Base-by-base conservation (phyloP, 2,113 vertebrate species). In the Egretta garzetta region DNA sequence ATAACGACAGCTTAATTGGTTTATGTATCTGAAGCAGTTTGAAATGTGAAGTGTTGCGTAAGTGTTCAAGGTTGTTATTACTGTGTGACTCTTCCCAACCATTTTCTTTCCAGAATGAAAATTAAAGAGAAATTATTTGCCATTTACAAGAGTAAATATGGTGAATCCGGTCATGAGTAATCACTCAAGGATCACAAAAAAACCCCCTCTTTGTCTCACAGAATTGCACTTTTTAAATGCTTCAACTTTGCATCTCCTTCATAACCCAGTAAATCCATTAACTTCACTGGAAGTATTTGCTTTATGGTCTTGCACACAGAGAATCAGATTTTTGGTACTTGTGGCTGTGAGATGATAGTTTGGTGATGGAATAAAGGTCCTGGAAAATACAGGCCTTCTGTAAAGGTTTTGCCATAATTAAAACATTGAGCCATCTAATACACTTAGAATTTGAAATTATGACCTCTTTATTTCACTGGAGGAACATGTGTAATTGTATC, bases 1-100 rank as follows among this genome's bases (percentile, higher is more conserved):
- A 93, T 93, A 85, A 80, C 3, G 93, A 96, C 93, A 97, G 67
- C 81, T 95, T 97, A 97, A 97, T 97, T 95, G 94, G 91, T 91
- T 97, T 96, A 63, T 85, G 83, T 90, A 96, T 93, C 71, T 89
- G 84, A 91, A 94, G 76, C 84, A 66, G 53, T 97, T 91, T 76
- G 89, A 96, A 96, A 95, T 95, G 89, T 91, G 93, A 94, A 94
- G 71, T 79, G 58, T 93, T 96, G 89, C 20, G 0, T 91, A 91
- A 97, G 71, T 93, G 71, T 66, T 97, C 84, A 86, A 94, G 85
- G 77, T 93, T 96, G 80, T 86, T 94, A 96, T 77, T 96, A 91
- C 55, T 95, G 86, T 93, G 71, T 91, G 89, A 93, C 74, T 96
- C 66, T 91, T 95, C 67, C 81, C 41, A 80, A 75, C 67, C 74